Conservation (phyloP, 1,140 invertebrate species). For the Drosophila truncata region DNA sequence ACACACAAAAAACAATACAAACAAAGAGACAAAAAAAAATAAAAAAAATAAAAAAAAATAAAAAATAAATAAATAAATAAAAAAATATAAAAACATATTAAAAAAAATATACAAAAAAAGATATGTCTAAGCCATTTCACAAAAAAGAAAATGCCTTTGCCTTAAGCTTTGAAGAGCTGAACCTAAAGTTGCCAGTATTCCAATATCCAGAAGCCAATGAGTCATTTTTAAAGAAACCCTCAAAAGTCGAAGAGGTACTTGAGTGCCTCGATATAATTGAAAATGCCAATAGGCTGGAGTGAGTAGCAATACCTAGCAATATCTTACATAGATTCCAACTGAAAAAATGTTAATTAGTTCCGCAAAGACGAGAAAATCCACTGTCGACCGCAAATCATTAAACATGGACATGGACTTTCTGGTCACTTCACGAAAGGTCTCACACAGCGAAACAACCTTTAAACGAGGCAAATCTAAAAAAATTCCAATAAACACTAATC, state of each 20-base stretch:
- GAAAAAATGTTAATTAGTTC: background rate
- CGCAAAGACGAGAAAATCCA: background rate
- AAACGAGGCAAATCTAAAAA: background rate
- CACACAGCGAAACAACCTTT: too few species aligned
- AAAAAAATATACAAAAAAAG: background rate
- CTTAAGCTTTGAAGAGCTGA: background rate
- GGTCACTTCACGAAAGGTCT: constrained; percentile 1
- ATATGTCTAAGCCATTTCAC: background rate
- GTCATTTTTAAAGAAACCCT: constrained; percentile 30
- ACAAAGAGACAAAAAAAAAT: background rate
- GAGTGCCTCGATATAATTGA: constrained; percentile 21
- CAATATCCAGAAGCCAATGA: constrained; percentile 43
- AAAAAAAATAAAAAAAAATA: background rate
- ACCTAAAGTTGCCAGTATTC: background rate
- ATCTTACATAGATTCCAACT: background rate
- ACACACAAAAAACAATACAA: background rate
- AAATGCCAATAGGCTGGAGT: constrained; percentile 49
- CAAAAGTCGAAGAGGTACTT: constrained; percentile 38
- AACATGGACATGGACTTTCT: constrained; percentile 6
- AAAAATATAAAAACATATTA: background rate
- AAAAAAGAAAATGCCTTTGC: background rate
- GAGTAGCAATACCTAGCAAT: background rate
- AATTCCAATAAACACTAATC: constrained; percentile 7
- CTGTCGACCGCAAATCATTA: background rate
- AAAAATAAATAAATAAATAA: background rate